Conservation (phyloP, 2,113 vertebrate species). For the Phyllopteryx taeniolatus region DNA sequence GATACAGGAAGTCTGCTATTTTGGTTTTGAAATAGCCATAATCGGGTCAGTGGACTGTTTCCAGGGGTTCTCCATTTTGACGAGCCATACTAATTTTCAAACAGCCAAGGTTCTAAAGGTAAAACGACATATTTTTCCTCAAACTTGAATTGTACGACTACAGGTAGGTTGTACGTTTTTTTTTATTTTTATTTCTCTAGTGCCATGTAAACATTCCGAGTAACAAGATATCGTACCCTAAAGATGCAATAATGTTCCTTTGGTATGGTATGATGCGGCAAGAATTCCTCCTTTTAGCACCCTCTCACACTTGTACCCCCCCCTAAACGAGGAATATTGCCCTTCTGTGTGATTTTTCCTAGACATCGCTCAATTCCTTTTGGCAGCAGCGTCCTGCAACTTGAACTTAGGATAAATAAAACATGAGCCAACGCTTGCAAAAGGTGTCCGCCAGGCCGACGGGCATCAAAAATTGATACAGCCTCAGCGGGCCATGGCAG, state of each 20-base stretch:
- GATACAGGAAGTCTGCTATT: too few species aligned
- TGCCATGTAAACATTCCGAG: background rate
- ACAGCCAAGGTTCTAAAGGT: too few species aligned
- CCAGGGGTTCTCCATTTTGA: too few species aligned
- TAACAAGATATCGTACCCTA: background rate
- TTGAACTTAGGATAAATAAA: conserved; percentile 76
- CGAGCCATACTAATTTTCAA: too few species aligned
- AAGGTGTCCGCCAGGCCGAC: conserved; percentile 64
- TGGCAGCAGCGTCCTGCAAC: conserved; percentile 54
- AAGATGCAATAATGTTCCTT: background rate
- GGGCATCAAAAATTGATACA: conserved; percentile 72
- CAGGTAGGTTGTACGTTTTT: too few species aligned
- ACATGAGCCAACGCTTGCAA: conserved; percentile 72
- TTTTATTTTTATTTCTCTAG: too few species aligned
- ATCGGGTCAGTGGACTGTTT: too few species aligned
- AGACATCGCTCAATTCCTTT: conserved; percentile 40
- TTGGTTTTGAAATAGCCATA: too few species aligned
- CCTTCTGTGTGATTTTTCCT: conserved; percentile 58
- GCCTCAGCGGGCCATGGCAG: conserved; percentile 53
- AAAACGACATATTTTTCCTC: too few species aligned
- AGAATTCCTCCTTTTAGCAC: background rate
- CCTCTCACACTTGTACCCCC: conserved; percentile 30
- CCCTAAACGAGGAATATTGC: conserved; percentile 45
- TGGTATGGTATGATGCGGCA: background rate
- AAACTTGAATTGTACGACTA: too few species aligned